phyloP scores from a whole-genome alignment of 1,140 invertebrate genomes.

The Sarcophaga bullata region DNA sequence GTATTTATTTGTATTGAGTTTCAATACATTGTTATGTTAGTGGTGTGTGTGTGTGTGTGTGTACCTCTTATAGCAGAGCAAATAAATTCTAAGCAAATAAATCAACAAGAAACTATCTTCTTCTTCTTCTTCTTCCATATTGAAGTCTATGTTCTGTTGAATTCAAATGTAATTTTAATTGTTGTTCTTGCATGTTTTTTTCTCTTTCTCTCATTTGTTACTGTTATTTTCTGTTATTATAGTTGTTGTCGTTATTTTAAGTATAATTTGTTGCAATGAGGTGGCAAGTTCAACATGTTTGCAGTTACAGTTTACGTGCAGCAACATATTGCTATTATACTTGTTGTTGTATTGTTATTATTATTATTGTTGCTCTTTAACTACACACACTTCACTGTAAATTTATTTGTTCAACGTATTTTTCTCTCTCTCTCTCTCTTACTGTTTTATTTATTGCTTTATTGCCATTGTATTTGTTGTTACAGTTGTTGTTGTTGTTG shows the following conservation, averaged over 20 bases:
- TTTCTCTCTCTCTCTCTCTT: neutral
- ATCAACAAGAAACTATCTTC: too few species aligned
- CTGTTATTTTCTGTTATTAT: too few species aligned
- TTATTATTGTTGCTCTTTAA: neutral
- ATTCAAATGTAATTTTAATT: too few species aligned
- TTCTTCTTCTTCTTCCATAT: too few species aligned
- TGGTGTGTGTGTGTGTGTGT: too few species aligned
- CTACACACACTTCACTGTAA: slow-evolving; percentile 7
- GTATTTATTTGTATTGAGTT: too few species aligned
- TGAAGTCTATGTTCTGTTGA: too few species aligned
- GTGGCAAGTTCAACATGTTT: slow-evolving; percentile 10
- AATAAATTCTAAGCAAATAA: too few species aligned
- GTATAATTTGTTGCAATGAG: slow-evolving; percentile 14
- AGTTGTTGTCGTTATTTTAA: neutral
- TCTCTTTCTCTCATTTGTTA: too few species aligned
- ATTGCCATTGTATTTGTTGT: neutral
- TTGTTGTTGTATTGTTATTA: neutral
- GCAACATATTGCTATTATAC: neutral
- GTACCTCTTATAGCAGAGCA: too few species aligned
- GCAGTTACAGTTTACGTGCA: neutral
- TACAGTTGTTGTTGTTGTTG: neutral
- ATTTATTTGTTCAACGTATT: neutral
- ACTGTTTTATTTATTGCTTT: neutral
- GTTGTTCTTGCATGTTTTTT: too few species aligned
- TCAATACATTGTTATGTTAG: too few species aligned